These are phyloP conservation scores for Thamnaconus septentrionalis DNA, from an alignment of 2,113 vertebrate species.

Conservation along the genomic window DNA sequence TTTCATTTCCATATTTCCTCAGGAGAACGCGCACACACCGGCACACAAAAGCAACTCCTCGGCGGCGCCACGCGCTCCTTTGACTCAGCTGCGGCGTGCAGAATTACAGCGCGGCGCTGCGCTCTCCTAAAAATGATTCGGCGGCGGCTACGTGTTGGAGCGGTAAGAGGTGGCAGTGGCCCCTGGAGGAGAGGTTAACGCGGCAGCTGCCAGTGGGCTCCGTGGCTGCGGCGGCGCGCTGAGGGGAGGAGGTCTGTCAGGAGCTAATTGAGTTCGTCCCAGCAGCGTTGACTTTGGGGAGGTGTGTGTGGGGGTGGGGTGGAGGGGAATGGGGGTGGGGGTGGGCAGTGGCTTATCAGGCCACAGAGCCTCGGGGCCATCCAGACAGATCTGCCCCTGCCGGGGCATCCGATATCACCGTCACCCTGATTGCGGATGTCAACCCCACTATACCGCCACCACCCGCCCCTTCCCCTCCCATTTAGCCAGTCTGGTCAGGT, in stretches of 20 bases:
- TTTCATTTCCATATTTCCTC: slow-evolving; percentile 44
- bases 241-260: slow-evolving; percentile 72
- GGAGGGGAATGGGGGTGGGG: too few species aligned
- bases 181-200: slow-evolving; percentile 72
- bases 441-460: slow-evolving; percentile 37
- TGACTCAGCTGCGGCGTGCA: slow-evolving; percentile 18
- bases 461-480: slow-evolving; percentile 34
- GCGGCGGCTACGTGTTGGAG: slow-evolving; percentile 46
- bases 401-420: slow-evolving; percentile 77
- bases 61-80: slow-evolving; percentile 16
- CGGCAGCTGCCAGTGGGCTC: slow-evolving; percentile 67
- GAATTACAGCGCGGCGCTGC: slow-evolving; percentile 26
- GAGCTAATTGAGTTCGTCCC: slow-evolving; percentile 82
- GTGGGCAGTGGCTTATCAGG: slow-evolving; percentile 76
- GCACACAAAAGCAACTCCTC: slow-evolving; percentile 4
- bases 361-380: slow-evolving; percentile 70
- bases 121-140: slow-evolving; percentile 43
- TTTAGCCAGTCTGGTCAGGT: slow-evolving; percentile 54
- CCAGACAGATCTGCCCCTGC: slow-evolving; percentile 71
- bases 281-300: slow-evolving; percentile 67
- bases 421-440: slow-evolving; percentile 73
- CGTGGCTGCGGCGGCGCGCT: slow-evolving; percentile 54
- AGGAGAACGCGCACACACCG: slow-evolving; percentile 5
- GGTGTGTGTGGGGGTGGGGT: too few species aligned
- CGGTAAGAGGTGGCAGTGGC: slow-evolving; percentile 64